Evolutionary conservation across 2,888 invertebrate genomes (phyloP).

Genomic region (Melanophora roralis): DNA sequence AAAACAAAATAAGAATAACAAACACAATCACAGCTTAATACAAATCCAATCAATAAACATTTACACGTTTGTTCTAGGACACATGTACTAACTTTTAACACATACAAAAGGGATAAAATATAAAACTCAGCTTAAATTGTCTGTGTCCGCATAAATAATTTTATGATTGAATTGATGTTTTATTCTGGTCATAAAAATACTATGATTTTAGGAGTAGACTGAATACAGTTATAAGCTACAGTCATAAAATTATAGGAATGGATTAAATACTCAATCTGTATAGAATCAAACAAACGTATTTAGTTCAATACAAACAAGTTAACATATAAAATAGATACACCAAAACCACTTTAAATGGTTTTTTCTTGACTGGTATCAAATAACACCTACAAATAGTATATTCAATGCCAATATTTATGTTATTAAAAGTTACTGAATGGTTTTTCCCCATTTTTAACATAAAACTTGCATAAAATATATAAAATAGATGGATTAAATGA

Average conservation of each 20-base stretch:
- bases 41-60: not conserved
- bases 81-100: not conserved
- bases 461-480: constrained; percentile 46
- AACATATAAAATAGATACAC: constrained; percentile 1
- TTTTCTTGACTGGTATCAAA: no score
- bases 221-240: not conserved
- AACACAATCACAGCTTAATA: not conserved
- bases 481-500: constrained; percentile 33
- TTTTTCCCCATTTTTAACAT: constrained; percentile 42
- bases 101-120: constrained; percentile 21
- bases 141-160: constrained; percentile 56
- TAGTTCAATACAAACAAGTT: not conserved
- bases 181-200: constrained; percentile 55
- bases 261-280: constrained; percentile 14
- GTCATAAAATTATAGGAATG: not conserved
- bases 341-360: no score
- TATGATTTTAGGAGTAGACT: no score
- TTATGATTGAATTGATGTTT: constrained; percentile 60
- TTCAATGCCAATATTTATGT: no score
- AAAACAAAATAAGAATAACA: constrained; percentile 8
- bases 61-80: not conserved
- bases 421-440: no score
- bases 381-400: no score
- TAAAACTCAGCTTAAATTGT: constrained; percentile 56
- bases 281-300: no score